Conservation (phyloP, 2,113 vertebrate species). For the Semnopithecus entellus region DNA sequence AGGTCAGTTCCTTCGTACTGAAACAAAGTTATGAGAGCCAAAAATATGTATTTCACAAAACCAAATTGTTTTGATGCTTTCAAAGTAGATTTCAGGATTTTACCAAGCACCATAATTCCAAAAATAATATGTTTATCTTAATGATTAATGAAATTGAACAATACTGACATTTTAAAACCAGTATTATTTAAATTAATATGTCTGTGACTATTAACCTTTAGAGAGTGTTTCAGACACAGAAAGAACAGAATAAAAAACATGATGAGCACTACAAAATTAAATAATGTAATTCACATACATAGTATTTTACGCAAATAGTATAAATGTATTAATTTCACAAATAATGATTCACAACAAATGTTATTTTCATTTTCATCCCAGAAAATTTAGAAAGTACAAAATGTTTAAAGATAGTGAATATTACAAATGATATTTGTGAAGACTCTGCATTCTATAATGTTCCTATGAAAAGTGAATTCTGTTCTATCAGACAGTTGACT, state of each 20-base stretch:
- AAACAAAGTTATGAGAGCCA: neutral
- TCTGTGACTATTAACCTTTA: neutral
- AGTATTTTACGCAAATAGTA: neutral
- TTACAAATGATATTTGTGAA: neutral
- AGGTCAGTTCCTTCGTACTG: neutral
- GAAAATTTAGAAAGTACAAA: neutral
- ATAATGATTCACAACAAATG: neutral
- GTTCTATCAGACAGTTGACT: neutral
- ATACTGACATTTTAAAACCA: neutral
- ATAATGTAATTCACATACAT: neutral
- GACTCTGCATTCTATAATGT: neutral
- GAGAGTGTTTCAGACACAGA: neutral
- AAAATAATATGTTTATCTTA: neutral
- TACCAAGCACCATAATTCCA: neutral
- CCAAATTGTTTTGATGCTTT: neutral
- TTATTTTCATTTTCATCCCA: neutral
- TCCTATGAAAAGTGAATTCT: neutral
- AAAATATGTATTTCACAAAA: neutral
- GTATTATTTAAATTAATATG: neutral
- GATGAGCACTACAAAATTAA: neutral
- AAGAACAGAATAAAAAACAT: neutral
- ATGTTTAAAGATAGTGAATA: neutral
- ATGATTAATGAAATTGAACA: neutral
- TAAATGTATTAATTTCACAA: neutral
- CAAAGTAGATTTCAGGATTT: neutral